A percentile compares a stretch with the other conserved stretches of the same genome.
Evolutionary conservation across 2,888 invertebrate species (phyloP).

Genomic region (Melanostoma mellinum): DNA sequence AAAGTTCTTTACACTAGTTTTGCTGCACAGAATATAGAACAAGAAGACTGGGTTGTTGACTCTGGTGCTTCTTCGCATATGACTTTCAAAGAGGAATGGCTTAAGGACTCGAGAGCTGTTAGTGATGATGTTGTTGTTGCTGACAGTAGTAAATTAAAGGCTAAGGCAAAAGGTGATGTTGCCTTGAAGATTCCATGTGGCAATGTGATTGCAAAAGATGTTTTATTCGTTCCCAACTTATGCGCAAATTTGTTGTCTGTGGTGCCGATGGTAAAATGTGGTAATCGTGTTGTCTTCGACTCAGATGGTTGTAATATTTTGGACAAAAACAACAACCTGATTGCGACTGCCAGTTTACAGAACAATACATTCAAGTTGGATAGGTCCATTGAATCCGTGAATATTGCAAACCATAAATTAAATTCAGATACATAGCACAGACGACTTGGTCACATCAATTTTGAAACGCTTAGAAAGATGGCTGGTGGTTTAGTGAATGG

Average conservation of each 20-base stretch:
- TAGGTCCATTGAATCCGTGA: too few species aligned
- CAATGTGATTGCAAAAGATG: neutral
- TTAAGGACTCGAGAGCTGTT: too few species aligned
- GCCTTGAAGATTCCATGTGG: neutral
- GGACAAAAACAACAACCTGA: neutral
- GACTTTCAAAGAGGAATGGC: slow-evolving; percentile 1
- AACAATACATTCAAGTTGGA: too few species aligned
- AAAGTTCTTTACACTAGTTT: neutral
- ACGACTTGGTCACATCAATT: neutral
- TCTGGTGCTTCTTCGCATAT: slow-evolving; percentile 38
- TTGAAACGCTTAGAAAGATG: slow-evolving; percentile 3
- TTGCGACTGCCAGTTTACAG: neutral
- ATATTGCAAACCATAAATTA: too few species aligned
- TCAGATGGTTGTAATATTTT: slow-evolving; percentile 4
- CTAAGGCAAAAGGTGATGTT: neutral
- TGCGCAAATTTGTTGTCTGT: slow-evolving; percentile 29
- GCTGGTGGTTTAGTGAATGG: slow-evolving; percentile 2
- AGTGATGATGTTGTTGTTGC: too few species aligned
- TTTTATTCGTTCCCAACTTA: neutral
- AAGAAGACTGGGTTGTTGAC: slow-evolving; percentile 26
- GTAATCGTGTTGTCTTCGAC: slow-evolving; percentile 1
- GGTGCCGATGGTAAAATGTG: slow-evolving; percentile 7
- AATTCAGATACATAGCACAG: neutral
- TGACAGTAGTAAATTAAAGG: neutral
- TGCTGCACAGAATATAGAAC: neutral